Evolutionary conservation across 2,888 invertebrate species (phyloP), one percentile per base, ranked within the genome.

Genomic region (Ommatoiulus sabulosus): DNA sequence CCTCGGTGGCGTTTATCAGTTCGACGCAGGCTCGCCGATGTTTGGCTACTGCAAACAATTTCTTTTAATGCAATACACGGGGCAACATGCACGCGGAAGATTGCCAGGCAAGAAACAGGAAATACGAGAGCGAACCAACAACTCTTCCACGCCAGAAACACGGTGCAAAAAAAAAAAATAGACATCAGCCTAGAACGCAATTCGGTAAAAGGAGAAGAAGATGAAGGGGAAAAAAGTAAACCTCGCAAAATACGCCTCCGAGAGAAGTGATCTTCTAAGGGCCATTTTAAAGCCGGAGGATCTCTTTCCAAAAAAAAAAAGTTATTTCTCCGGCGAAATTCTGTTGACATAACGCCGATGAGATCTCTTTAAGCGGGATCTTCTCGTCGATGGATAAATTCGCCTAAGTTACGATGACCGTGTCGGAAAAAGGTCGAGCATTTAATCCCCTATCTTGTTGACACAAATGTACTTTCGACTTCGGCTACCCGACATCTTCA

Each of bases 31-130:
- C 72, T 8, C 2, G 72, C 72, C 72, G 10, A 72, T 72, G 72
- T 72, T 72, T 72, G 72, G 72, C 72, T 72, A 72, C 24, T 72
- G 72, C 72, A 72, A 72, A 72, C 72, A 72, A 72, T 72, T 72
- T 72, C 72, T 72, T 72, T 72, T 72, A 72, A 72, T 72, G 72
- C 72, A 72, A 72, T 24, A 24, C 72, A 72, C 35, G 35, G 35
- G 72, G 72, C 72, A n/a, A 72, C 63, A 7, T 6, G 35, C 35
- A 35, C 35, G 63, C 63, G 4, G 24, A 24, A 72, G 72, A 72
- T 72, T 72, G 72, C 72, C 72, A 72, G 72, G 10, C 72, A 72
- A 8, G 12, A 24, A 72, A 72, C 72, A 72, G 72, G 72, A 72
- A 72, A 72, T 72, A 72, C 72, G 72, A 24, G n/a, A 57, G 57